phyloP scores from a whole-genome alignment of 2,888 invertebrate species.

The Thereva nobilitata region DNA sequence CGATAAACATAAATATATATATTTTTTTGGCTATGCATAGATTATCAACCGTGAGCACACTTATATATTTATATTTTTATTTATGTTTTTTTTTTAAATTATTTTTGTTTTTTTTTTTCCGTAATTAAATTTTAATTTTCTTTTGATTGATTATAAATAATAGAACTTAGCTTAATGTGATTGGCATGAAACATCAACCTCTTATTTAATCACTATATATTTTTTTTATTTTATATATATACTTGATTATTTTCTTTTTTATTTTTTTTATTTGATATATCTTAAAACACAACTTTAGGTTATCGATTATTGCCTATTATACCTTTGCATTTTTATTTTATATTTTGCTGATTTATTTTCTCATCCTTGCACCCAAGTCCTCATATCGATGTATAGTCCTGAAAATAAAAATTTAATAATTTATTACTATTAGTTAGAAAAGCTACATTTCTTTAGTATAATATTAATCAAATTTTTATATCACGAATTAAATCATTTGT shows the following conservation, averaged over 20 bases:
- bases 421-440: no score
- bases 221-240: slow-evolving; percentile 14
- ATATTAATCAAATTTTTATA: no score
- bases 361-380: no score
- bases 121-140: background rate
- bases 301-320: slow-evolving; percentile 27
- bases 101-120: no score
- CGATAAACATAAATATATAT: no score
- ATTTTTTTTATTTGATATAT: slow-evolving; percentile 18
- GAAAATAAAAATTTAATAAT: no score
- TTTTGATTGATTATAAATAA: background rate
- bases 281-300: slow-evolving; percentile 31
- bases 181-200: slow-evolving; percentile 31
- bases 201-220: slow-evolving; percentile 15
- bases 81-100: slow-evolving; percentile 14
- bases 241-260: slow-evolving; percentile 18
- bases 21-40: background rate
- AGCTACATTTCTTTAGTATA: no score
- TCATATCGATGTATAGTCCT: no score
- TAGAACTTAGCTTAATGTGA: slow-evolving; percentile 15
- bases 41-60: slow-evolving; percentile 21
- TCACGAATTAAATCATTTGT: no score
- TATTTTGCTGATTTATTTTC: slow-evolving; percentile 9
- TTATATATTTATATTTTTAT: slow-evolving; percentile 18
- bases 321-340: slow-evolving; percentile 3